phyloP scores from a whole-genome alignment of 2,888 invertebrate species.

The Argyra leucocephala region DNA sequence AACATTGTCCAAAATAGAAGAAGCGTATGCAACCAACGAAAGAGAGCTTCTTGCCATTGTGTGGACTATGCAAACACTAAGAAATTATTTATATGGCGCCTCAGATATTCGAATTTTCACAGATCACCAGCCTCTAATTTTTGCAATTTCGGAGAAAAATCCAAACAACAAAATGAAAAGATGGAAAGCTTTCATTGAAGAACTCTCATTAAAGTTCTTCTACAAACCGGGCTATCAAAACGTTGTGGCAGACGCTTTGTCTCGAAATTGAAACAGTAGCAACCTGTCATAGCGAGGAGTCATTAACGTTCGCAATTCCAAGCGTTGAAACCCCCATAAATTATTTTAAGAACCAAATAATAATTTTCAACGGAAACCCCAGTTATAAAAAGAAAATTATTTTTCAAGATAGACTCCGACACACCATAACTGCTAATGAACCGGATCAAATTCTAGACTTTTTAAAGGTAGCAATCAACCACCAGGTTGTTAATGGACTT shows the following conservation, averaged over 20 bases:
- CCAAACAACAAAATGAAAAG: background rate
- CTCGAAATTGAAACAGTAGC: no score
- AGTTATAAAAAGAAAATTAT: no score
- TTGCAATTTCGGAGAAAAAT: background rate
- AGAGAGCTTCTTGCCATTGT: background rate
- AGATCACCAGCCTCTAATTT: background rate
- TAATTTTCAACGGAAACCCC: no score
- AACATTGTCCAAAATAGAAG: background rate
- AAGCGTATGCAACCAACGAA: background rate
- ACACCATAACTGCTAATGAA: no score
- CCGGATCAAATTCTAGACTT: no score
- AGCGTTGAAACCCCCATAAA: no score
- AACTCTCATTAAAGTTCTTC: background rate
- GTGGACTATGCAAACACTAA: background rate
- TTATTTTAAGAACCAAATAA: no score
- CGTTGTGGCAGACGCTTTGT: background rate
- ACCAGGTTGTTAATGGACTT: no score
- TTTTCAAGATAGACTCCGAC: no score
- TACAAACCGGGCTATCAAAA: background rate
- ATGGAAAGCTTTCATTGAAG: background rate
- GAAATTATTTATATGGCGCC: background rate
- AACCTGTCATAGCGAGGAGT: no score
- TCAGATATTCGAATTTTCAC: background rate
- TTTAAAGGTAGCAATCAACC: no score
- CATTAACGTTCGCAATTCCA: no score